A percentile compares a stretch with the other conserved stretches of the same genome.
These are phyloP conservation scores for Pissodes strobi DNA, from an alignment of 1,140 invertebrate species.

Conservation along the genomic window DNA sequence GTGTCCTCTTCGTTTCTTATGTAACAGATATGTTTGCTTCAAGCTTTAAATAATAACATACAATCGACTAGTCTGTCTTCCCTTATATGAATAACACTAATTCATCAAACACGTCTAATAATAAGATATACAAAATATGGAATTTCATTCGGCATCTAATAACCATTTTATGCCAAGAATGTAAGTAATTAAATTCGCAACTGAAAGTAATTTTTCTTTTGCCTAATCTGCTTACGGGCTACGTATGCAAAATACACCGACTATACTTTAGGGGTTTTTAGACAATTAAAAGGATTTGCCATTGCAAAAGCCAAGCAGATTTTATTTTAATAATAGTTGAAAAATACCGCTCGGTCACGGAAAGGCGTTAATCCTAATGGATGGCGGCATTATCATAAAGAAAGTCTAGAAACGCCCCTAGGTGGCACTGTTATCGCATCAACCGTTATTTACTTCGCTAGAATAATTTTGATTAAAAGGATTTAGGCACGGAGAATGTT, in stretches of 20 bases:
- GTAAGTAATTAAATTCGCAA: too few species aligned
- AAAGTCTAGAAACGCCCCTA: constrained; percentile 26
- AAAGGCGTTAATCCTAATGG: constrained; percentile 27
- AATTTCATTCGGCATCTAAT: too few species aligned
- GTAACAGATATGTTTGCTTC: too few species aligned
- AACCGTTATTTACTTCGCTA: constrained; percentile 26
- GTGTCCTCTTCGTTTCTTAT: too few species aligned
- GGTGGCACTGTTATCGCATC: constrained; percentile 27
- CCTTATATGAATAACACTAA: too few species aligned
- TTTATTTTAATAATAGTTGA: constrained; percentile 25
- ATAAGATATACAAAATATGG: too few species aligned
- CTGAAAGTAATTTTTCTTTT: too few species aligned
- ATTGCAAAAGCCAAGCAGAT: constrained; percentile 1
- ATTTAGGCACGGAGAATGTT: constrained; percentile 27
- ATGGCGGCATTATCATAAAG: constrained; percentile 28
- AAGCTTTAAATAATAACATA: too few species aligned
- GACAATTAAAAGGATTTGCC: constrained; percentile 16
- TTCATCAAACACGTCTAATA: too few species aligned
- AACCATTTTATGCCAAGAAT: too few species aligned
- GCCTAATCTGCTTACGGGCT: too few species aligned
- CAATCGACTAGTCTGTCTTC: too few species aligned
- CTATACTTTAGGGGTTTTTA: constrained; percentile 3
- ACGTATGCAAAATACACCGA: constrained; percentile 8
- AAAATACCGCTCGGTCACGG: constrained; percentile 18
- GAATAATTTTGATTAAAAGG: constrained; percentile 29